Base-by-base conservation (phyloP, 2,113 vertebrate species). In the Desmodus rotundus region DNA sequence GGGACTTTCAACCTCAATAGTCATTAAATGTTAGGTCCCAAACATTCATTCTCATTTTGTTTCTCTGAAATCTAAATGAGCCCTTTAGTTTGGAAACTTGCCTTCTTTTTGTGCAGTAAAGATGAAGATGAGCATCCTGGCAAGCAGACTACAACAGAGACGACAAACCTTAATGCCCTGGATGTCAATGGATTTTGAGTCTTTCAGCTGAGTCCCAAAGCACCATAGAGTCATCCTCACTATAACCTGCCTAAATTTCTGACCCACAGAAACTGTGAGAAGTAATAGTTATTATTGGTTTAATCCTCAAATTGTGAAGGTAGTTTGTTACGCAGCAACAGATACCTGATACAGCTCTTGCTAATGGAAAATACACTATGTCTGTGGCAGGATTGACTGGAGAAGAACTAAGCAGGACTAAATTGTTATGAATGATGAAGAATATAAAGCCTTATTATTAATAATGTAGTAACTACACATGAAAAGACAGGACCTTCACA, bases 11-110 rank as follows among this genome's bases (percentile, higher is more conserved):
- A 80, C 31, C 54, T 70, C 33, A 38, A 47, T 43, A 76, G 78
- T 45, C 63, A 83, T 26, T 50, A 56, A 92, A 36, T 26, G 22
- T 24, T 63, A 74, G 33, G 47, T 26, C 41, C 50, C 20, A 91
- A 65, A 31, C 17, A n/a, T 22, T 94, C 19, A 68, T 36, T 54
- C 7, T 83, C 74, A 50, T 4, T 88, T 91, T 96, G 33, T 87
- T 91, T 74, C 47, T 89, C 38, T 81, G 63, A 70, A 72, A 61
- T 72, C 61, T 91, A 94, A 94, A 93, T 68, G 67, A 93, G 58
- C 19, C 0, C 31, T 93, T 83, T 61, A 72, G 91, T 91, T 93
- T 54, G 54, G 47, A 81, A 87, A 65, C 47, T 74, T 65, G 61
- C 33, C 50, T 93, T 87, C 68, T 83, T 92, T 63, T 70, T 56